Conservation (phyloP, 2,797 vertebrate genomes). For the Brachymystax lenok region DNA sequence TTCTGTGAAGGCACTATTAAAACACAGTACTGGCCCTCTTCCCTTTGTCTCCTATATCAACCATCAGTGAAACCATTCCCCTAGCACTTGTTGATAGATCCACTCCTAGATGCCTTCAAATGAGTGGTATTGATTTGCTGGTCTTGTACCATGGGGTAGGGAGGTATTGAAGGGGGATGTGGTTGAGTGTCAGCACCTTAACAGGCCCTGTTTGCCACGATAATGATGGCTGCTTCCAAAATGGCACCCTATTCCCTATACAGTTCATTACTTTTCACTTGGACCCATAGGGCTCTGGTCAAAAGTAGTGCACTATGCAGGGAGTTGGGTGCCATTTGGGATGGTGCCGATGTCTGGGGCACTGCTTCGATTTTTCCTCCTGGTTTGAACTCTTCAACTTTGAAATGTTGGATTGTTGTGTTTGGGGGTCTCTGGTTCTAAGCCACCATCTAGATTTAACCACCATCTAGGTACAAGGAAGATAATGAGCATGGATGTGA, state of each 20-base stretch:
- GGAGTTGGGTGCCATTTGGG: slow-evolving; percentile 47
- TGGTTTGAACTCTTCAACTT: slow-evolving; percentile 3
- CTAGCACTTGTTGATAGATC: slow-evolving; percentile 54
- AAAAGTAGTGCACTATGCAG: neutral
- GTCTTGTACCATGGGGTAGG: slow-evolving; percentile 52
- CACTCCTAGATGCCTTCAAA: slow-evolving; percentile 59
- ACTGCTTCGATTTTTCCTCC: slow-evolving; percentile 55
- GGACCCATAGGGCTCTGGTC: neutral
- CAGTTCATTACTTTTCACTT: neutral
- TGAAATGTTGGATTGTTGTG: slow-evolving; percentile 43
- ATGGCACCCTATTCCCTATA: neutral
- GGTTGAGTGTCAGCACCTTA: slow-evolving; percentile 58
- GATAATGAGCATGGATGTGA: slow-evolving; percentile 2
- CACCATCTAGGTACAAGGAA: slow-evolving; percentile 22
- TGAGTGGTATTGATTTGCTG: slow-evolving; percentile 64
- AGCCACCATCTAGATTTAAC: slow-evolving; percentile 39
- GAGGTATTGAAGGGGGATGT: slow-evolving; percentile 43
- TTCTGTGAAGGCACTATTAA: slow-evolving; percentile 34
- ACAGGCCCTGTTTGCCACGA: slow-evolving; percentile 38
- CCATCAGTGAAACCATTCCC: slow-evolving; percentile 31
- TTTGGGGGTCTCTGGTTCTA: slow-evolving; percentile 24
- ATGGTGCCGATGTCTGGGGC: slow-evolving; percentile 32
- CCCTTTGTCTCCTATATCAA: neutral
- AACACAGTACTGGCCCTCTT: neutral
- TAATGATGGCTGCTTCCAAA: slow-evolving; percentile 21